Base-by-base conservation (phyloP, 2,888 invertebrate species). In the Fragum whitleyi region DNA sequence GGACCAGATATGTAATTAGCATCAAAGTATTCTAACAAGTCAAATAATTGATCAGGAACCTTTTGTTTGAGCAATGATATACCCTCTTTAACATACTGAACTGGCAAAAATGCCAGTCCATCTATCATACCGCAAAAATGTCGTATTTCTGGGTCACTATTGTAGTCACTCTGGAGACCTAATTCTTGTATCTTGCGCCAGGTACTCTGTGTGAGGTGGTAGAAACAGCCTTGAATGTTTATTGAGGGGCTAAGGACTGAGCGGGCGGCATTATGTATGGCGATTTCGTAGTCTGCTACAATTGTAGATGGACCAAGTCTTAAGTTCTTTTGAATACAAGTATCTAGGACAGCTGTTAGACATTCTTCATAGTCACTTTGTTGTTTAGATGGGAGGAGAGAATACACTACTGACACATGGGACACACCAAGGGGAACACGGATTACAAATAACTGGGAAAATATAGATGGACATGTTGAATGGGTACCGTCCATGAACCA, bases 401-500 rank as follows among this genome's bases (percentile, higher is more conserved):
- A 71, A 32, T 77, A 77, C n/a, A 53, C 77, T 23, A 70, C 72
- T 6, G 77, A 62, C 21, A 42, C 72, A 65, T 26, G 39, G 6
- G 62, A 61, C 23, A 61, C 71, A 26, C 75, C 75, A n/a, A 74
- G 51, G 1, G 53, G 51, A 19, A 74, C 74, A 29, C 74, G 47
- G 65, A 74, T 32, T 21, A 2, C 14, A 61, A 74, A 74, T 19
- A 74, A 21, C 53, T 65, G 74, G 1, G 36, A 11, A 21, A 74
- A 74, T 53, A 70, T 70, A 7, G 47, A 26, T 14, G 77, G 77
- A 9, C 70, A 70, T 21, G 71, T 62, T 3, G 71, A 77, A 32
- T 77, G 77, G 7, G 77, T 71, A 1, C 77, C 77, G 21, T 77
- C 77, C 77, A 77, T 71, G 28, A 71, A 77, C 71, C 71, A 77